Evolutionary conservation across 1,140 invertebrate genomes (phyloP), one percentile per base, ranked within the genome.

Genomic region (Himalopsyche phryganea): DNA sequence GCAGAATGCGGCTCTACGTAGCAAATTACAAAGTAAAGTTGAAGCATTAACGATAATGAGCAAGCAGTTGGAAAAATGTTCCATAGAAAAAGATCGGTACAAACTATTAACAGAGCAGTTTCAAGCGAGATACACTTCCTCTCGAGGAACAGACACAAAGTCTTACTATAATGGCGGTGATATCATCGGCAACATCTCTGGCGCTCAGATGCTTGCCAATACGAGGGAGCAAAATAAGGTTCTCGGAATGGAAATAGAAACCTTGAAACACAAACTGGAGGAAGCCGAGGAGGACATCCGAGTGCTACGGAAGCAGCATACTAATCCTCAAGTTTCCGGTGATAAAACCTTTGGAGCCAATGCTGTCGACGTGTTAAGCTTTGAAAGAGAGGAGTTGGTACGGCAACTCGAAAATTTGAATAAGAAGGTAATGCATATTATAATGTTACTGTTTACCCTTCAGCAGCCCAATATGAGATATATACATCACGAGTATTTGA

Each of bases 41-140:
- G 88, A 92, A 73, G 89, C 90, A 3, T 66, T 93, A 36, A 71
- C 84, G 2, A 88, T 91, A 49, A 73, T 92, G 66, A 88, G 82
- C 53, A 81, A 86, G 66, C 89, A 93, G 67, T 71, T 92, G 41
- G 86, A 91, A 58, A 83, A 90, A 73, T 90, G 86, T 69, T 83
- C 85, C 58, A 83, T 81, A 56, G 88, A 94, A 67, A 73, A 87
- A 42, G 90, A 94, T 71, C 86, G 89, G 67, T 92, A 87, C 65
- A 90, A 90, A 71, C 68, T 90, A 15, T 83, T 92, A 80, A 87
- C 89, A 2, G 90, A 92, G 69, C 88, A 92, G 60, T 72, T 90
- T 15, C 81, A 88, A 66, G 79, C 84, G 55, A 78, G 85, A 42
- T 88, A 84, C 56, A 61, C 60, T 32, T 47, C 68, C 1, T 32